Percentiles rank a stretch among this genome's conserved stretches.
These are phyloP conservation scores for Ochropleura plecta DNA, from an alignment of 2,888 invertebrate species.

Conservation along the genomic window DNA sequence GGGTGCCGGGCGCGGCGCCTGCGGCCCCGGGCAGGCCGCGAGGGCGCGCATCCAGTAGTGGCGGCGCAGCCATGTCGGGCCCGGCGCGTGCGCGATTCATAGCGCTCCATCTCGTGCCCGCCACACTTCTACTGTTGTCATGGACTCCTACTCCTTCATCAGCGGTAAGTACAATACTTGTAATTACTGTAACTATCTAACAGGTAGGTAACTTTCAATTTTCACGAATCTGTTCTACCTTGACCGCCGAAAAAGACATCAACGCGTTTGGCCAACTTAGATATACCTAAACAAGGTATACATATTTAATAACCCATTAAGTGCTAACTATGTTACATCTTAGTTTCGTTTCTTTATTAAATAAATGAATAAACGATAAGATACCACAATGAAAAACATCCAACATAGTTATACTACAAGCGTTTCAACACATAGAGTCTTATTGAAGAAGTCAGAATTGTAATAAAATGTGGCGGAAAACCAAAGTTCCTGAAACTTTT, in stretches of 20 bases:
- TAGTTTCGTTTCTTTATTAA: background rate
- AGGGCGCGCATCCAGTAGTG: constrained; percentile 87
- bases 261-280: constrained; percentile 66
- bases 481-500: background rate
- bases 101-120: constrained; percentile 82
- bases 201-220: constrained; percentile 38
- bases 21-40: constrained; percentile 72
- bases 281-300: constrained; percentile 12
- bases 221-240: constrained; percentile 15
- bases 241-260: constrained; percentile 72
- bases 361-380: constrained; percentile 7
- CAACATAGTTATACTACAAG: background rate
- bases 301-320: constrained; percentile 7
- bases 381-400: constrained; percentile 2
- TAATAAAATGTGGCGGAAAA: constrained; percentile 4
- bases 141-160: constrained; percentile 75
- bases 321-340: background rate
- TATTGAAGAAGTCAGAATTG: background rate
- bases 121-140: constrained; percentile 80
- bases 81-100: constrained; percentile 87
- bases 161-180: constrained; percentile 81
- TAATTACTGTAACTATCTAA: constrained; percentile 41
- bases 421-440: background rate
- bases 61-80: constrained; percentile 89
- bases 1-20: constrained; percentile 71